Conservation (phyloP, 2,113 vertebrate species). For the Dunckerocampus dactyliophorus region DNA sequence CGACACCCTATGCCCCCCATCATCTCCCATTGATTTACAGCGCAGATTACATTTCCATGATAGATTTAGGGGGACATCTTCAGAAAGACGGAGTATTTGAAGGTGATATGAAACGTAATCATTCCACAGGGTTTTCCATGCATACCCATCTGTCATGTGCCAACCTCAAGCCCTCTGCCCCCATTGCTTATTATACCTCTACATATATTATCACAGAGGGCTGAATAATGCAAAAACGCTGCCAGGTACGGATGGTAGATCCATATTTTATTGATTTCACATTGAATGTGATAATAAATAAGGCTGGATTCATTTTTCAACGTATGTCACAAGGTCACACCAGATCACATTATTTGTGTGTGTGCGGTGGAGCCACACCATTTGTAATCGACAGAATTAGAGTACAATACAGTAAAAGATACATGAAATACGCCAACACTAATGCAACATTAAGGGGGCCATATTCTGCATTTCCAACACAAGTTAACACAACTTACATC, state of each 20-base stretch:
- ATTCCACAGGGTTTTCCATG: slow-evolving; percentile 15
- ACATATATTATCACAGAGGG: slow-evolving; percentile 3
- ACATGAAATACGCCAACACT: too few species aligned
- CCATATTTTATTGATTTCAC: slow-evolving; percentile 39
- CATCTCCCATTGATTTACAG: slow-evolving; percentile 49
- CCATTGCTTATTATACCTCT: slow-evolving; percentile 9
- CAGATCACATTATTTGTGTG: slow-evolving; percentile 1
- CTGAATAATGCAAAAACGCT: slow-evolving; percentile 17
- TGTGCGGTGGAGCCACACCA: neutral
- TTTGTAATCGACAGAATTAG: neutral
- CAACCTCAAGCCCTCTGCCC: slow-evolving; percentile 30
- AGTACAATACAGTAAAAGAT: neutral
- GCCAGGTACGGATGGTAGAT: slow-evolving; percentile 20
- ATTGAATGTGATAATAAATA: too few species aligned
- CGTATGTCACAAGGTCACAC: slow-evolving; percentile 20
- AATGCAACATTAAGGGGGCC: too few species aligned
- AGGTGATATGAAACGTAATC: slow-evolving; percentile 17
- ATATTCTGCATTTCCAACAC: too few species aligned
- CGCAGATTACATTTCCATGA: slow-evolving; percentile 33
- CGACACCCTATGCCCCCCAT: slow-evolving; percentile 7
- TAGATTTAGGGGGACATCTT: slow-evolving; percentile 20
- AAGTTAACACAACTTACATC: too few species aligned
- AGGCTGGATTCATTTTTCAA: too few species aligned
- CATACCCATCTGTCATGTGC: slow-evolving; percentile 20
- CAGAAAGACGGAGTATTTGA: slow-evolving; percentile 9